A percentile compares a stretch with the other conserved stretches of the same genome.
These are phyloP conservation scores for Cephonodes hylas DNA, from an alignment of 2,888 invertebrate species.

Conservation along the genomic window DNA sequence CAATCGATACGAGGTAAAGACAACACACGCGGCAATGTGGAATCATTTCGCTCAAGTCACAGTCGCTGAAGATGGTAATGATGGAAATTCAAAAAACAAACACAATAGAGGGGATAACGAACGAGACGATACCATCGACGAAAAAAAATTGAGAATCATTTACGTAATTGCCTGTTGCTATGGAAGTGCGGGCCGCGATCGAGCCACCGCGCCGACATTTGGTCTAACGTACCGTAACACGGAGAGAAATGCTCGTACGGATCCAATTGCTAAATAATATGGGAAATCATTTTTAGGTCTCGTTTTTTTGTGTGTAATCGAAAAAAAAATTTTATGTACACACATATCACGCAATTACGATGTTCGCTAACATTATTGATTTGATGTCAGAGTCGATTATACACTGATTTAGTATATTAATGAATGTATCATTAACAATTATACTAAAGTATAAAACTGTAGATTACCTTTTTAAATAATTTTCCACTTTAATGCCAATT, in stretches of 20 bases:
- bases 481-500: no score
- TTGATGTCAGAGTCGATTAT: not conserved
- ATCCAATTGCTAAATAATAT: conserved; percentile 17
- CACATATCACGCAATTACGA: not conserved
- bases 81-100: conserved; percentile 26
- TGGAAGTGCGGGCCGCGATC: conserved; percentile 31
- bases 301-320: conserved; percentile 8
- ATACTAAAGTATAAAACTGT: no score
- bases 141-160: conserved; percentile 36
- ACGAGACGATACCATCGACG: conserved; percentile 33
- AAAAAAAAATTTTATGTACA: not conserved
- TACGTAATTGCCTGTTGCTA: conserved; percentile 47
- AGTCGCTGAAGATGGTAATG: conserved; percentile 17
- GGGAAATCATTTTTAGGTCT: conserved; percentile 17
- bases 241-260: conserved; percentile 28
- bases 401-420: no score
- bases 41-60: not conserved
- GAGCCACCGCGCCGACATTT: conserved; percentile 23
- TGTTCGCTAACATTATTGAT: not conserved
- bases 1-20: not conserved
- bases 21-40: not conserved
- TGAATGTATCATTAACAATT: no score
- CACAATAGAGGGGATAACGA: conserved; percentile 32
- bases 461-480: no score
- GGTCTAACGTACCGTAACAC: conserved; percentile 33